Evolutionary conservation across 2,797 vertebrate genomes (phyloP), one percentile per base, ranked within the genome.

Genomic region (Neosilurus hyrtlii): DNA sequence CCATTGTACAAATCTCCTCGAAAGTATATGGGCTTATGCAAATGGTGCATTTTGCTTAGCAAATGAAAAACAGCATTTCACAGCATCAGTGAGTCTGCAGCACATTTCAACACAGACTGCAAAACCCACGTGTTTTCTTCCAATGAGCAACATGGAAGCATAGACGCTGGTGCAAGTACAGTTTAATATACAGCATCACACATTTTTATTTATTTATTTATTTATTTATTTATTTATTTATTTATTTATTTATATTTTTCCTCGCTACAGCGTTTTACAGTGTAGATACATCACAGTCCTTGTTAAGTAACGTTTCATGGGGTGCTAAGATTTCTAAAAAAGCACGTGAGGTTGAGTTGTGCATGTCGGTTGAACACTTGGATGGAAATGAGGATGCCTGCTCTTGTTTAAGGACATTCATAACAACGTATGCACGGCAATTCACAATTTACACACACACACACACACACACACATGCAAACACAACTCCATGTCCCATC

Each of bases 11-110:
- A 63, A 77, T 62, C 37, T 2, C 43, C 70, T 11, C 79, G 72
- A 51, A 37, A 80, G 61, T 74, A 63, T 80, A 81, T 83, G 75
- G 57, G 14, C 11, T 26, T 63, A 77, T 63, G 75, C 75, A 77
- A 77, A 63, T 57, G 26, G 9, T 43, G 37, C 37, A 77, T 14
- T 77, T 77, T 77, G 75, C 22, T 77, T 63, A 63, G 22, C 59
- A 77, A 63, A 77, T 43, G 9, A 49, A 77, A 76, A 61, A 61
- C 74, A 76, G 74, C 57, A n/a, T 4, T 76, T 43, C 35, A 10
- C 6, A 16, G 74, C 12, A 24, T 15, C 35, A 49, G 35, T 43
- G 22, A 9, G 35, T 59, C 56, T 73, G 68, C 18, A 30, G 51
- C 54, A 77, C 57, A 68, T 67, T 82, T 76, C 54, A 82, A 35